Percentiles rank a stretch among this genome's conserved stretches.
phyloP scores from a whole-genome alignment of 2,888 invertebrate species.

The Lamellibrachia satsuma region DNA sequence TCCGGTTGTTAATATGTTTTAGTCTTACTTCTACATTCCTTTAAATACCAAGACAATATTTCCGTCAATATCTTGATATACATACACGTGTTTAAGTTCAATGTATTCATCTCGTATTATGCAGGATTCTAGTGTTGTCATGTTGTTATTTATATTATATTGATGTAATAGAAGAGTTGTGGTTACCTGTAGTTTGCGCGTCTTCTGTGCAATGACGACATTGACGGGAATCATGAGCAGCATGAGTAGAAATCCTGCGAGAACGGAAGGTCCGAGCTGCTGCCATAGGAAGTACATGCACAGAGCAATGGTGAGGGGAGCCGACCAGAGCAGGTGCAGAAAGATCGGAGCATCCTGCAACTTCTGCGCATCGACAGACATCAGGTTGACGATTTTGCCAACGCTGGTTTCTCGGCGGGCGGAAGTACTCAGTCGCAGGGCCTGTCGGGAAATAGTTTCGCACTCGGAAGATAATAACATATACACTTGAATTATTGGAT shows the following conservation, averaged over 20 bases:
- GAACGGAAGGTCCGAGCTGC: conserved; percentile 76
- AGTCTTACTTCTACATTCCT: background rate
- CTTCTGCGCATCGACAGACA: conserved; percentile 68
- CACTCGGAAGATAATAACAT: background rate
- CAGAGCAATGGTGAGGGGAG: conserved; percentile 52
- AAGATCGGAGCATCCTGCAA: conserved; percentile 51
- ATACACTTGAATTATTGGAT: background rate
- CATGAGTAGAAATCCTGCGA: conserved; percentile 91
- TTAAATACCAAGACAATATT: too few species aligned
- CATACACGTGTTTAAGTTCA: too few species aligned
- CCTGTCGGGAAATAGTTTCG: conserved; percentile 46
- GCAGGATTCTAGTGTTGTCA: too few species aligned
- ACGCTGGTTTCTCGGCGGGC: conserved; percentile 62
- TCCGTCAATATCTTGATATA: too few species aligned
- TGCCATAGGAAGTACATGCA: conserved; percentile 63
- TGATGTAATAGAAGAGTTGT: background rate
- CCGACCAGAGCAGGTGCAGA: conserved; percentile 45
- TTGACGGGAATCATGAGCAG: conserved; percentile 78
- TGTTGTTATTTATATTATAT: background rate
- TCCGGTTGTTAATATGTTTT: background rate
- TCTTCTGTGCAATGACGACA: conserved; percentile 48
- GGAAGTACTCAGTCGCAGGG: conserved; percentile 59
- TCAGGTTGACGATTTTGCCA: conserved; percentile 68
- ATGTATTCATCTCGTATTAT: too few species aligned
- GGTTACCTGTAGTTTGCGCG: conserved; percentile 45